Evolutionary conservation across 2,113 vertebrate genomes (phyloP), one percentile per base, ranked within the genome.

Genomic region (Erpornis zantholeuca): DNA sequence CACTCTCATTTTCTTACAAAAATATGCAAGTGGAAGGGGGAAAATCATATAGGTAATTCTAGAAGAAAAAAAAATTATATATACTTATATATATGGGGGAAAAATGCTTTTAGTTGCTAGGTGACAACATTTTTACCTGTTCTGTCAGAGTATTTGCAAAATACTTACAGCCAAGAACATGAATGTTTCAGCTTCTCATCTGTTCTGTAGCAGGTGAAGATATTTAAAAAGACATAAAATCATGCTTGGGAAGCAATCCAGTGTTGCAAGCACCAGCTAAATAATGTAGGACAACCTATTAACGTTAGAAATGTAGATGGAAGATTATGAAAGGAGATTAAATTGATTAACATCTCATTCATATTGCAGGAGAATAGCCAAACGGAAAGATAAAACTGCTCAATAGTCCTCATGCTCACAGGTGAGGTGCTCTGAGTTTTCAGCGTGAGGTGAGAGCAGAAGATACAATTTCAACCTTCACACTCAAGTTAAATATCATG

Each of bases 61-160:
- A 83, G 27, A 57, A 76, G 18, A 13, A 89, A 63, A 70, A 70
- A 75, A 47, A 53, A 3, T 4, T 25, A 25, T 45, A 10, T 17
- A n/a, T 20, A 28, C 11, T 21, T 47, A 24, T 24, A 25, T 27
- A 53, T 27, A 42, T 3, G 42, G 8, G 11, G 5, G 2, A 12
- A 63, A 72, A 77, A 68, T n/a, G 31, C 63, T 87, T 64, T 94
- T 95, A 93, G 92, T 97, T 96, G 80, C 86, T 96, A 91, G 83
- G 90, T 93, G 80, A 96, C 79, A 87, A 86, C 60, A 86, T 78
- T 94, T 94, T 84, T 64, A 83, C 56, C 56, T 93, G 23, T 70
- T 69, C 79, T 93, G 90, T 88, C 76, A 86, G 79, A 77, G 91
- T 88, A 88, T 91, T 95, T 92, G 56, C 72, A 93, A 95, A 96